Percentiles rank a stretch among this genome's conserved stretches.
Evolutionary conservation across 2,888 invertebrate genomes (phyloP).

Genomic region (Fissipunctia ypsillon): DNA sequence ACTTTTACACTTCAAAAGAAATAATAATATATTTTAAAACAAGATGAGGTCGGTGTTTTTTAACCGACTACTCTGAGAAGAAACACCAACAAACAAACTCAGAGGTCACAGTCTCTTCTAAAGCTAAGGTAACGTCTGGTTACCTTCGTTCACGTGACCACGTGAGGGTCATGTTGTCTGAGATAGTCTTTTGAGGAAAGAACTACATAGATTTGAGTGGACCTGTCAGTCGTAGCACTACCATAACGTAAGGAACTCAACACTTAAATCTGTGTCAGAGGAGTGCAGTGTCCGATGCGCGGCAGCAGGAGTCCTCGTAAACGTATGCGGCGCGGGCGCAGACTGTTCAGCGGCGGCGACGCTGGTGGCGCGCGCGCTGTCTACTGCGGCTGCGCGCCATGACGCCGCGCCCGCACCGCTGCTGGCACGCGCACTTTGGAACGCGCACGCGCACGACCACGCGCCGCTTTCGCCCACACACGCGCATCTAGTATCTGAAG

Average conservation of each 20-base stretch:
- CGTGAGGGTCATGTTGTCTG: neutral
- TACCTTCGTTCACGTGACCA: too few relatives aligned
- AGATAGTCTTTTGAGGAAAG: neutral
- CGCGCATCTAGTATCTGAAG: constrained; percentile 77
- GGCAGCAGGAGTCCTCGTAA: constrained; percentile 95
- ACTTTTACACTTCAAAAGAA: neutral
- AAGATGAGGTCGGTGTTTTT: neutral
- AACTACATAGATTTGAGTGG: neutral
- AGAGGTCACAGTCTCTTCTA: neutral
- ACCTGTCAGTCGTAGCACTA: neutral
- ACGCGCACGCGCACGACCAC: constrained; percentile 79
- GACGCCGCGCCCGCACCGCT: constrained; percentile 75
- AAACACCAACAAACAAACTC: neutral
- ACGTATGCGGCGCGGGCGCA: constrained; percentile 90
- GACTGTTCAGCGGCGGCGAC: constrained; percentile 87
- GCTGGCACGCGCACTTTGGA: constrained; percentile 78
- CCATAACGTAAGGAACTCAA: neutral
- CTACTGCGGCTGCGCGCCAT: constrained; percentile 66
- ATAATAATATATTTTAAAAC: neutral
- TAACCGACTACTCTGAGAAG: neutral
- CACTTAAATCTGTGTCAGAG: constrained; percentile 76
- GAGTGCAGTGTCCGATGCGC: constrained; percentile 92
- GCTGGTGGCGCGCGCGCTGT: constrained; percentile 75
- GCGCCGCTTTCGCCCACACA: constrained; percentile 71
- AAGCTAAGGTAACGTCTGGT: neutral